Percentiles rank a stretch among this genome's conserved stretches.
These are phyloP conservation scores for Ennomos erosarius DNA, from an alignment of 2,888 invertebrate genomes.

Conservation along the genomic window DNA sequence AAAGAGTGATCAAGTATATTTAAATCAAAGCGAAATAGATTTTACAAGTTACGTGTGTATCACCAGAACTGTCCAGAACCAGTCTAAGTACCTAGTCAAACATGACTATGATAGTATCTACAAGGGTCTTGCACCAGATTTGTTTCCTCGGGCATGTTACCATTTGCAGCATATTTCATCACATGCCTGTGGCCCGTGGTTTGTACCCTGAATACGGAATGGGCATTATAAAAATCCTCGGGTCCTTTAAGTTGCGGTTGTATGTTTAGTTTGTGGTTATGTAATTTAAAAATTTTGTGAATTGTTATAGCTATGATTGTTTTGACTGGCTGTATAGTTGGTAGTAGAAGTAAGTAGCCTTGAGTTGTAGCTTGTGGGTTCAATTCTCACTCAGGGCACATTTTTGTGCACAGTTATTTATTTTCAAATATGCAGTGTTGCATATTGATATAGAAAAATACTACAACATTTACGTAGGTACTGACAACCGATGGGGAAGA, in stretches of 20 bases:
- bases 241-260: conserved; percentile 60
- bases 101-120: conserved; percentile 25
- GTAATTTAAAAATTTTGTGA: conserved; percentile 32
- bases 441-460: no score
- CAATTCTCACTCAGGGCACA: no score
- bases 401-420: no score
- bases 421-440: no score
- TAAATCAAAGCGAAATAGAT: no score
- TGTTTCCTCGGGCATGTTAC: conserved; percentile 17
- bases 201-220: conserved; percentile 71
- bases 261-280: conserved; percentile 49
- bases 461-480: no score
- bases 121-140: conserved; percentile 21
- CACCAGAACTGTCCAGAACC: conserved; percentile 10
- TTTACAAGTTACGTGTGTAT: background rate
- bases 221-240: conserved; percentile 49
- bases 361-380: no score
- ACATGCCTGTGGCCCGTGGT: conserved; percentile 44
- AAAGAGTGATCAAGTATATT: no score
- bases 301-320: background rate
- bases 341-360: no score
- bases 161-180: conserved; percentile 22
- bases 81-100: conserved; percentile 6
- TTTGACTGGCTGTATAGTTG: background rate
- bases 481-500: no score